phyloP scores from a whole-genome alignment of 2,797 vertebrate species.

The Typhlichthys subterraneus region DNA sequence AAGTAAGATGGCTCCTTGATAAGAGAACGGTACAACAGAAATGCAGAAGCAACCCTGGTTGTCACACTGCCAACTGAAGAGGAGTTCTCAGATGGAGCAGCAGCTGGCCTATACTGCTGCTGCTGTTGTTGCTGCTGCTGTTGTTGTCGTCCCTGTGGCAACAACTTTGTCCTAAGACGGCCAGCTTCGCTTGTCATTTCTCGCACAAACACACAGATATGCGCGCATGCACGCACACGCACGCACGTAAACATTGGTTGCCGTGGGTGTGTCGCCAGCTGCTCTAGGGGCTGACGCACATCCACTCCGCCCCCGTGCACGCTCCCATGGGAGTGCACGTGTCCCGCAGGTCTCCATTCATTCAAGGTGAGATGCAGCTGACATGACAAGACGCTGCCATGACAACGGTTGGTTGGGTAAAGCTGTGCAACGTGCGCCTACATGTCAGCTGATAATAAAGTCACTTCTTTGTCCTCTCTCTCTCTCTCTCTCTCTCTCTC shows the following conservation, averaged over 20 bases:
- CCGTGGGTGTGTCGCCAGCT: conserved; percentile 68
- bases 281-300: conserved; percentile 65
- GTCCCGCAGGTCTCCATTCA: conserved; percentile 71
- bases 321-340: conserved; percentile 42
- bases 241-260: conserved; percentile 48
- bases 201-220: conserved; percentile 46
- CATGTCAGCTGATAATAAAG: conserved; percentile 63
- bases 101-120: conserved; percentile 41
- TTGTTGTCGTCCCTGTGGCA: conserved; percentile 47
- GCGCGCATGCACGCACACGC: conserved; percentile 30
- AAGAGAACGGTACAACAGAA: not conserved
- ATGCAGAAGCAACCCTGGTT: not conserved
- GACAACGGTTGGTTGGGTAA: conserved; percentile 71
- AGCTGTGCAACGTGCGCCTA: conserved; percentile 56
- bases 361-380: conserved; percentile 74
- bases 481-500: conserved; percentile 25
- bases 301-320: conserved; percentile 47
- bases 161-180: conserved; percentile 38
- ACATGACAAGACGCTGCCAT: conserved; percentile 75
- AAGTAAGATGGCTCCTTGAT: conserved; percentile 8
- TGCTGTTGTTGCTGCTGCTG: conserved; percentile 34
- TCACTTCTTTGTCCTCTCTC: conserved; percentile 18
- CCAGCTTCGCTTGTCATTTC: conserved; percentile 38
- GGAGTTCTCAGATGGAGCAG: conserved; percentile 26
- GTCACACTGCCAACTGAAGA: conserved; percentile 5